Evolutionary conservation across 2,113 vertebrate species (phyloP).

Genomic region (Furnarius figulus): DNA sequence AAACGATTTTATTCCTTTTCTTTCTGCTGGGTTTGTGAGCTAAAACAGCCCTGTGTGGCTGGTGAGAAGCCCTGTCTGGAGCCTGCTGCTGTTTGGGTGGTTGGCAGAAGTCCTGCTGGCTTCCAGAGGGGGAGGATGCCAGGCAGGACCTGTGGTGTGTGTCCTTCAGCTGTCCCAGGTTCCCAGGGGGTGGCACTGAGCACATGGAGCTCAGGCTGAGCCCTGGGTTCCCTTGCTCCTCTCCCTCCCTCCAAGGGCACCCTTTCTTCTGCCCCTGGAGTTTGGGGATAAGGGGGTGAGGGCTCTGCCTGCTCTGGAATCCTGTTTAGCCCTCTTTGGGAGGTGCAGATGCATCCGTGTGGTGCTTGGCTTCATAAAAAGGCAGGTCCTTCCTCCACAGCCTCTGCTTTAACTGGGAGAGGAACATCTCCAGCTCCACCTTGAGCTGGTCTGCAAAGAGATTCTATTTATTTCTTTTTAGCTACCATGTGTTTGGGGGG

Average conservation of each 20-base stretch:
- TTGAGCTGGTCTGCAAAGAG: neutral
- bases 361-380: neutral
- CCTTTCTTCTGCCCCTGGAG: neutral
- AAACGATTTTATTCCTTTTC: neutral
- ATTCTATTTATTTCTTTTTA: neutral
- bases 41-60: neutral
- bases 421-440: neutral
- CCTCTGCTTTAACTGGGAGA: neutral
- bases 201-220: neutral
- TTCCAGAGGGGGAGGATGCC: neutral
- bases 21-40: neutral
- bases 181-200: too few species aligned
- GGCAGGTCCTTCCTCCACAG: neutral
- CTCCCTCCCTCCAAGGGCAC: neutral
- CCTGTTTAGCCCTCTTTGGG: too few species aligned
- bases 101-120: neutral
- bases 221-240: neutral
- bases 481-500: too few species aligned
- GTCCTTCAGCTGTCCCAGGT: neutral
- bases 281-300: neutral
- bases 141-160: accelerated
- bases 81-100: neutral
- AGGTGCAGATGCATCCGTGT: neutral
- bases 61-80: neutral
- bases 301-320: neutral